Percentiles rank a stretch among this genome's conserved stretches.
Conservation (phyloP, 2,888 invertebrate species). For the Acrobasis repandana region DNA sequence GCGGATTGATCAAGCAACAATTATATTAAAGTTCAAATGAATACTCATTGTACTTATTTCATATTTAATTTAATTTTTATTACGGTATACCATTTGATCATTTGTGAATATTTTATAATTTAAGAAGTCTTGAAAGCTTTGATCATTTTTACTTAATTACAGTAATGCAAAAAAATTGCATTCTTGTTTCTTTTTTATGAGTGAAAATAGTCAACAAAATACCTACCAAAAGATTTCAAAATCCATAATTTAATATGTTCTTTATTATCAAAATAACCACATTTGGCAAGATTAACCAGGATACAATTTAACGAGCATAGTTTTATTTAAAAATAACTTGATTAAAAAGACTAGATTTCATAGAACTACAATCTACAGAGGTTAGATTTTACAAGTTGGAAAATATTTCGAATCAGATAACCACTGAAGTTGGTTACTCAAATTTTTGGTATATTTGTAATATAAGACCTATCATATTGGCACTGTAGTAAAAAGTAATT, state of each 20-base stretch:
- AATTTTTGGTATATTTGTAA: not conserved
- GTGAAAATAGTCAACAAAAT: not conserved
- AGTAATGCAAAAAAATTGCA: not conserved
- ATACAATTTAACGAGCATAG: not conserved
- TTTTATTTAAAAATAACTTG: slow-evolving; percentile 12
- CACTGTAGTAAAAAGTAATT: slow-evolving; percentile 24
- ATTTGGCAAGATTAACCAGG: slow-evolving; percentile 19
- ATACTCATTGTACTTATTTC: too few relatives aligned
- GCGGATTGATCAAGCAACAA: too few relatives aligned
- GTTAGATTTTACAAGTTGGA: slow-evolving; percentile 24
- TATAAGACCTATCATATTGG: slow-evolving; percentile 21
- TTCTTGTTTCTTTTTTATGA: not conserved
- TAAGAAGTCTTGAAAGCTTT: not conserved
- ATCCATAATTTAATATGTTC: not conserved
- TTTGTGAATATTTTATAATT: not conserved
- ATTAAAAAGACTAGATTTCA: slow-evolving; percentile 41
- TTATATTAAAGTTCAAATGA: too few relatives aligned
- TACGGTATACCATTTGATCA: not conserved
- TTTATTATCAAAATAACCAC: not conserved
- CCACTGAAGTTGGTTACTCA: not conserved
- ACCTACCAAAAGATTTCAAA: not conserved
- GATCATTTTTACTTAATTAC: not conserved
- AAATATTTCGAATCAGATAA: slow-evolving; percentile 14
- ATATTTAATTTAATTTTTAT: too few relatives aligned
- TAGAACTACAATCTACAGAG: slow-evolving; percentile 32